phyloP scores from a whole-genome alignment of 1,140 invertebrate genomes.

The Tetragonula clypearis region DNA sequence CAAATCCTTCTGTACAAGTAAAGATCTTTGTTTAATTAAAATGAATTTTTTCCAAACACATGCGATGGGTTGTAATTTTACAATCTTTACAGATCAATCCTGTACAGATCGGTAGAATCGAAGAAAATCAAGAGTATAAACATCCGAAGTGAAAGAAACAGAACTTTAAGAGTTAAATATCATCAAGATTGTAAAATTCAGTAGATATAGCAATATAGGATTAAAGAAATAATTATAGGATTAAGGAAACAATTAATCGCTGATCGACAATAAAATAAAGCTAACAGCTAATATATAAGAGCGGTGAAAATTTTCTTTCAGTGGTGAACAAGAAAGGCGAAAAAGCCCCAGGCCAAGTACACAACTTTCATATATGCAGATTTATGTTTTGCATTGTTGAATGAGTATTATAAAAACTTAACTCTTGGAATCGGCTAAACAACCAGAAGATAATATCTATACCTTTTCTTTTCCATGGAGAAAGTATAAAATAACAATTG shows the following conservation, averaged over 20 bases:
- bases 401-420: background rate
- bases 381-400: conserved; percentile 12
- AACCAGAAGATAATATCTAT: background rate
- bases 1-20: background rate
- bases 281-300: background rate
- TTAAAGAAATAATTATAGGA: conserved; percentile 1
- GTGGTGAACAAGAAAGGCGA: conserved; percentile 2
- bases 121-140: background rate
- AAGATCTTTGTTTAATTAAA: background rate
- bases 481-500: conserved; percentile 70
- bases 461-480: conserved; percentile 51
- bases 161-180: too few species aligned
- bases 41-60: background rate
- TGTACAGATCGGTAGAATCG: background rate
- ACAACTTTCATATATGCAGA: conserved; percentile 37
- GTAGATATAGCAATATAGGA: too few species aligned
- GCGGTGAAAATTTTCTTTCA: conserved; percentile 22
- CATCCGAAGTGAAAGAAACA: background rate
- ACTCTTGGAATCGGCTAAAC: background rate
- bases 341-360: conserved; percentile 19
- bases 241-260: background rate
- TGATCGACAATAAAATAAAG: background rate
- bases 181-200: too few species aligned
- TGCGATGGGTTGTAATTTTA: background rate
- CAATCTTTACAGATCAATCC: background rate